Evolutionary conservation across 2,888 invertebrate genomes (phyloP).

Genomic region (Octonoba sinensis): DNA sequence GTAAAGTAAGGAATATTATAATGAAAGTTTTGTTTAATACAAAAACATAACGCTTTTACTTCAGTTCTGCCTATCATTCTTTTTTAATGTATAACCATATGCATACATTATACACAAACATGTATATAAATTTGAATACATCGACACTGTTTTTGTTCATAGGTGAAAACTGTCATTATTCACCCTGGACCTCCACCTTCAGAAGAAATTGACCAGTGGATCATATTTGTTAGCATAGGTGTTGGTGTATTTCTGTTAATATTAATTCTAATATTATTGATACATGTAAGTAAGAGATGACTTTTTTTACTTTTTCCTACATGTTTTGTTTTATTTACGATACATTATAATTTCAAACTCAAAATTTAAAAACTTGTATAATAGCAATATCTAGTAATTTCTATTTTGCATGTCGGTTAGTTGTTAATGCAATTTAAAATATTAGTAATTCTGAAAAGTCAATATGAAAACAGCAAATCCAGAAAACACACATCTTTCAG

Average conservation of each 20-base stretch:
- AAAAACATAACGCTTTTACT: no score
- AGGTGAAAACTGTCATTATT: slow-evolving; percentile 52
- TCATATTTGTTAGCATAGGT: slow-evolving; percentile 60
- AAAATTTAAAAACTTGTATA: neutral
- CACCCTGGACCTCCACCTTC: slow-evolving; percentile 37
- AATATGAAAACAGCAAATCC: no score
- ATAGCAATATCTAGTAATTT: no score
- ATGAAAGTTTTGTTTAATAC: no score
- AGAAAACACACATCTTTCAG: no score
- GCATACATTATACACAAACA: no score
- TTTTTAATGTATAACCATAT: no score
- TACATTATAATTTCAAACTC: neutral
- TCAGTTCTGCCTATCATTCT: no score
- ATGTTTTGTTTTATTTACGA: neutral
- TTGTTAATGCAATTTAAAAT: neutral
- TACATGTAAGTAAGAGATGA: slow-evolving; percentile 40
- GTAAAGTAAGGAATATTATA: no score
- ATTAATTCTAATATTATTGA: slow-evolving; percentile 50
- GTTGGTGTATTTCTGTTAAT: slow-evolving; percentile 58
- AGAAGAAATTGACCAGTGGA: slow-evolving; percentile 58
- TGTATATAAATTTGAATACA: no score
- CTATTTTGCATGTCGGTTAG: no score
- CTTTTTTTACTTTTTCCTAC: neutral
- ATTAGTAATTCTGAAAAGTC: neutral
- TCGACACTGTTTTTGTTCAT: no score